A percentile compares a stretch with the other conserved stretches of the same genome.
phyloP scores from a whole-genome alignment of 2,888 invertebrate species.

The Dascillus cervinus region DNA sequence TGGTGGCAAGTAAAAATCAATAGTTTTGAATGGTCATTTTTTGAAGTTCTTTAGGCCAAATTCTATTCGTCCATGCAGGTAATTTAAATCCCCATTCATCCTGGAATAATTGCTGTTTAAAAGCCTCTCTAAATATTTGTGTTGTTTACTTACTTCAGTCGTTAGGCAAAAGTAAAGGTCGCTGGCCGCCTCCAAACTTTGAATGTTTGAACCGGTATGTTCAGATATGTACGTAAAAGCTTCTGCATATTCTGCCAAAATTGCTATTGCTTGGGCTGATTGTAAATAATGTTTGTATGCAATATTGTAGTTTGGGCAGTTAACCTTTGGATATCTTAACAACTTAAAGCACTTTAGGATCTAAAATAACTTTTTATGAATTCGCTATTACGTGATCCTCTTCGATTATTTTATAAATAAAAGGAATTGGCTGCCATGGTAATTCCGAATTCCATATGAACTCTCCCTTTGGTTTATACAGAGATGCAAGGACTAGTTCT shows the following conservation, averaged over 20 bases:
- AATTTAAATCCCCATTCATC: conserved; percentile 6
- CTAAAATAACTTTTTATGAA: neutral
- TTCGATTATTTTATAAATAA: conserved; percentile 21
- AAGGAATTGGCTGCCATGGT: conserved; percentile 31
- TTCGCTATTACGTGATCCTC: conserved; percentile 27
- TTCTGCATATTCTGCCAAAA: conserved; percentile 14
- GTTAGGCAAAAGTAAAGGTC: conserved; percentile 6
- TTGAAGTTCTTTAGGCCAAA: conserved; percentile 12
- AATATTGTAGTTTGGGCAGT: conserved; percentile 22
- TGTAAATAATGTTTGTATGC: conserved; percentile 18
- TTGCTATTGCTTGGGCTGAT: neutral
- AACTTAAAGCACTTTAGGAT: no score
- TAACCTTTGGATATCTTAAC: conserved; percentile 23
- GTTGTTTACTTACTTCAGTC: conserved; percentile 8
- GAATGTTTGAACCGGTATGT: conserved; percentile 5
- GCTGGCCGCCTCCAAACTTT: conserved; percentile 1
- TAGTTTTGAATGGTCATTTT: conserved; percentile 7
- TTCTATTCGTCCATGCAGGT: conserved; percentile 6
- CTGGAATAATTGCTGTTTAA: conserved; percentile 1
- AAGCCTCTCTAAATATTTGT: no score
- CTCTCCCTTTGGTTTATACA: conserved; percentile 53
- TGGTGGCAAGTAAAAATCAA: conserved; percentile 4
- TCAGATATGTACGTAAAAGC: conserved; percentile 16
- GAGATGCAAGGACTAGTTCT: conserved; percentile 55
- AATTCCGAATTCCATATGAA: conserved; percentile 47